These are phyloP conservation scores for Amitus sp. DNA, from an alignment of 2,888 invertebrate species.

Conservation along the genomic window DNA sequence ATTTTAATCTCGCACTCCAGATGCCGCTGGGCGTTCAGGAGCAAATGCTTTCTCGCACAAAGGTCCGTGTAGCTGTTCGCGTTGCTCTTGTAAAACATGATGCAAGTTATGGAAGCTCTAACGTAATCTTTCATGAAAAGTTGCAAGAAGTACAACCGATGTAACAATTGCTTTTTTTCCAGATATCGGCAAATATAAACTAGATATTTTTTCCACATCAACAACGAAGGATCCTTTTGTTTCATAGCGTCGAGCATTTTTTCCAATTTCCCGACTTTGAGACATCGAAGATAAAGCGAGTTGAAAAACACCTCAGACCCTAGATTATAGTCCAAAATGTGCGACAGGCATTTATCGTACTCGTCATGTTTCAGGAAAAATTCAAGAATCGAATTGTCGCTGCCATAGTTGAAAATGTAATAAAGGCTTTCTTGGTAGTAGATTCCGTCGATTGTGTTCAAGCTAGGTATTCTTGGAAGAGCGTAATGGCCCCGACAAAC, in stretches of 20 bases:
- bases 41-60: conserved; percentile 67
- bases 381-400: conserved; percentile 76
- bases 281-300: conserved; percentile 75
- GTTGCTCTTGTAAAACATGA: conserved; percentile 77
- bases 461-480: conserved; percentile 19
- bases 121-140: conserved; percentile 78
- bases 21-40: conserved; percentile 73
- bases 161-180: conserved; percentile 74
- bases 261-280: conserved; percentile 73
- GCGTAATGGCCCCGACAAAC: conserved; percentile 61
- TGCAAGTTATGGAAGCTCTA: conserved; percentile 83
- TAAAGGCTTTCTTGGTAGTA: conserved; percentile 80
- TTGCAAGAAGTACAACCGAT: conserved; percentile 81
- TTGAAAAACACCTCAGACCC: conserved; percentile 78
- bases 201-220: conserved; percentile 78
- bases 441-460: conserved; percentile 38
- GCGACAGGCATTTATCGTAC: conserved; percentile 75
- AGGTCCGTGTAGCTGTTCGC: conserved; percentile 70
- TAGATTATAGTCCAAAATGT: conserved; percentile 76
- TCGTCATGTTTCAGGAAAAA: conserved; percentile 82
- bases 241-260: conserved; percentile 74
- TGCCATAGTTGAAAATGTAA: conserved; percentile 84
- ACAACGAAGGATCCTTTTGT: conserved; percentile 73
- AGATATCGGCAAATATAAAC: conserved; percentile 77
- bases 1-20: conserved; percentile 70